Base-by-base conservation (phyloP, 2,888 invertebrate genomes). In the Carterocephalus palaemon region DNA sequence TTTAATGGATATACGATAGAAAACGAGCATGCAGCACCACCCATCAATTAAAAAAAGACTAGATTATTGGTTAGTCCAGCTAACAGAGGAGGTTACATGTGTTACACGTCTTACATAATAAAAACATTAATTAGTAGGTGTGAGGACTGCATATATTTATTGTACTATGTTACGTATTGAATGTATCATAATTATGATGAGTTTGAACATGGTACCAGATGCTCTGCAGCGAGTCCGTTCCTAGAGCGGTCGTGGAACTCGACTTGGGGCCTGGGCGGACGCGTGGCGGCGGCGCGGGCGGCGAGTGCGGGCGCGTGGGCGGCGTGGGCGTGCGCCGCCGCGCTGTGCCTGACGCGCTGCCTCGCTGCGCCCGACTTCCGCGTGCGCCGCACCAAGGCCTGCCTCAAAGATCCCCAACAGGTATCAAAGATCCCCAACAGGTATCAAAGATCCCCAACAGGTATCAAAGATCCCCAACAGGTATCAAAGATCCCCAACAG, bases 361-460 rank as follows among this genome's bases (percentile, higher is more conserved):
- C 66, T 85, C 36, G 65, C 71, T 9, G 85, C 81, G 1, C 80
- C 82, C 0, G 85, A 85, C 69, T 86, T 85, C 54, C 56, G 56
- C 2, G 63, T 84, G 33, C 64, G 56, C 7, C 67, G 69, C 32
- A 81, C 82, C 2, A 71, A 64, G 1, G 79, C 72, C 0, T 65
- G 68, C 40, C 65, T 67, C 3, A 67, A 67, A 22, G 85, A 85
- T 47, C 84, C 84, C 0, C 62, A 73, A 23, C 63, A 75, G 65
- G 83, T 73, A 43, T 67, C 3, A 67, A 67, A 22, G 85, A 85
- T 47, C 84, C 84, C 0, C 62, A 73, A 23, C 63, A 75, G 65
- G 83, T 73, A 43, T 67, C 3, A 67, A 67, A 22, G 85, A 85
- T 47, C 84, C 84, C 28, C 12, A 38, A 36, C n/a, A 12, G 20